Evolutionary conservation across 2,113 vertebrate species (phyloP).

Genomic region (Balaeniceps rex): DNA sequence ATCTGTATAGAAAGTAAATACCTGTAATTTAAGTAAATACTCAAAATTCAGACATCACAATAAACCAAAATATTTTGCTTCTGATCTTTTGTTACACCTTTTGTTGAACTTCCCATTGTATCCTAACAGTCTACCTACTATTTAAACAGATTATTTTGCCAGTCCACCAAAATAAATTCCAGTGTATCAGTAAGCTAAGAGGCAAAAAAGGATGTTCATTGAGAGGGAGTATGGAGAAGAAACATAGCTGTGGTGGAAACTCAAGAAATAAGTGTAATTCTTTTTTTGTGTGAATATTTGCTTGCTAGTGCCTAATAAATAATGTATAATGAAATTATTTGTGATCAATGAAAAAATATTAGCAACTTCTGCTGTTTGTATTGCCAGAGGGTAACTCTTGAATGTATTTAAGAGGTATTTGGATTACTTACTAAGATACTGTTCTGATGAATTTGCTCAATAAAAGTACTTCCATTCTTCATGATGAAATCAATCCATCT

Average conservation of each 20-base stretch:
- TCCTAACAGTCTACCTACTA: background rate
- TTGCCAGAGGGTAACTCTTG: background rate
- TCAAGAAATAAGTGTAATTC: background rate
- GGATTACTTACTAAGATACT: background rate
- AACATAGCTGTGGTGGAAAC: background rate
- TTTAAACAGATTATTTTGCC: background rate
- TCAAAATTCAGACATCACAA: background rate
- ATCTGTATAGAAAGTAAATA: background rate
- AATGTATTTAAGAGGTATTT: background rate
- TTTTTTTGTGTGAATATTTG: background rate
- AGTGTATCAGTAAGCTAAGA: background rate
- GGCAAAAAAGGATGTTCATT: background rate
- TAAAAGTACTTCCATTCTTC: background rate
- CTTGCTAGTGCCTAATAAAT: background rate
- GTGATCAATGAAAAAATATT: background rate
- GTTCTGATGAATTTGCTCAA: background rate
- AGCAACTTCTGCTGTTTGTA: background rate
- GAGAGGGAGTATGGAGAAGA: background rate
- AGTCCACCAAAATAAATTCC: background rate
- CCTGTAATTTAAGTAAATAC: background rate
- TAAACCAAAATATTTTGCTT: background rate
- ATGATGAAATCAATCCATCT: background rate
- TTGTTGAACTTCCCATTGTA: background rate
- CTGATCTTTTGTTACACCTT: background rate
- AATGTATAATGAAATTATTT: background rate